These are phyloP conservation scores for Apamea monoglypha DNA, from an alignment of 2,888 invertebrate species.

Conservation along the genomic window DNA sequence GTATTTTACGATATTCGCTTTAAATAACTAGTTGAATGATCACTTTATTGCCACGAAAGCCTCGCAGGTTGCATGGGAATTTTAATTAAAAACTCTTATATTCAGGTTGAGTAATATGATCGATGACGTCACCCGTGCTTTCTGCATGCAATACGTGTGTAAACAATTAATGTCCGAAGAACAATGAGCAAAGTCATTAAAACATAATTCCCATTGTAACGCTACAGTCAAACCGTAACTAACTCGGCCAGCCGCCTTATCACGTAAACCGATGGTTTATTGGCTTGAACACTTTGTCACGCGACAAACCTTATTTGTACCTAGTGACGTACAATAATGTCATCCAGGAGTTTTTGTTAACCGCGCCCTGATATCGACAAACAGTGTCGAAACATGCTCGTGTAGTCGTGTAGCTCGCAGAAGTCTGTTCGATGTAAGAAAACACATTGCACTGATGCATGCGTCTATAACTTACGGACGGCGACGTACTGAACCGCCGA, in stretches of 20 bases:
- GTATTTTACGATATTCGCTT: slow-evolving; percentile 44
- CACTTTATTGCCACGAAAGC: slow-evolving; percentile 40
- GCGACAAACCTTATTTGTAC: slow-evolving; percentile 73
- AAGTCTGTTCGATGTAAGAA: slow-evolving; percentile 53
- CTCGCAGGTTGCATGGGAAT: slow-evolving; percentile 27
- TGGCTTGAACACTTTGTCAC: slow-evolving; percentile 73
- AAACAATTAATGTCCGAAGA: slow-evolving; percentile 74
- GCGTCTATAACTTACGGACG: slow-evolving; percentile 69
- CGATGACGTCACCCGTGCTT: slow-evolving; percentile 62
- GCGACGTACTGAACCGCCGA: slow-evolving; percentile 64
- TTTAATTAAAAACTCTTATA: slow-evolving; percentile 59
- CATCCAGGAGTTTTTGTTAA: slow-evolving; percentile 48
- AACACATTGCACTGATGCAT: slow-evolving; percentile 66
- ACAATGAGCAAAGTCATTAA: slow-evolving; percentile 76
- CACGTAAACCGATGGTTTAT: slow-evolving; percentile 75
- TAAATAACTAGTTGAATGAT: slow-evolving; percentile 50
- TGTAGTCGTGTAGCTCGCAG: slow-evolving; percentile 14
- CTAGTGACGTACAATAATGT: slow-evolving; percentile 63
- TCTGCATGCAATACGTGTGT: slow-evolving; percentile 71
- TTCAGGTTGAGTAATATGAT: slow-evolving; percentile 56
- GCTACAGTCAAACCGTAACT: slow-evolving; percentile 69
- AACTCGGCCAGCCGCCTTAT: slow-evolving; percentile 69
- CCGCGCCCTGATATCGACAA: slow-evolving; percentile 43
- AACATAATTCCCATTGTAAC: slow-evolving; percentile 76
- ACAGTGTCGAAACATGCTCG: slow-evolving; percentile 43